Evolutionary conservation across 2,888 invertebrate genomes (phyloP), one percentile per base, ranked within the genome.

Genomic region (Chymomyza caudatula): DNA sequence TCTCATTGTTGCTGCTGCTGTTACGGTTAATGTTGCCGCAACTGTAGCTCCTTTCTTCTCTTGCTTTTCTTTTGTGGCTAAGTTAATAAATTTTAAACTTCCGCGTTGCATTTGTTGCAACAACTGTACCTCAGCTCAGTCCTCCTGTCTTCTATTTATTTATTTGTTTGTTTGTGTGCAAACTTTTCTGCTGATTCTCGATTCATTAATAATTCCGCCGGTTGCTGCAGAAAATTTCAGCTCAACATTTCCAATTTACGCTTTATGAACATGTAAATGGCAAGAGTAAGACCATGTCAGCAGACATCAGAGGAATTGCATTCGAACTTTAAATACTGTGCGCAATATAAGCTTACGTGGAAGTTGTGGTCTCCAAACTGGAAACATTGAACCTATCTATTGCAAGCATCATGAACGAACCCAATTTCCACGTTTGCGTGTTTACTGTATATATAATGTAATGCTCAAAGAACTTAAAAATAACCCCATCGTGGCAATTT

Each of bases 201-300:
- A 86, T 86, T 86, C 74, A 81, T 86, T 81, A 86, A 78, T 86
- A 81, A 81, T 84, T 83, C 20, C 54, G 49, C 37, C 58, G 57
- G 60, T 55, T 23, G 4, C 29, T n/a, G 60, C 52, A 23, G 60
- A 63, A 61, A 67, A 51, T 69, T 69, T 64, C 73, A 53, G 63
- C 78, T 76, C 63, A 71, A 76, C n/a, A 74, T 78, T 72, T 76
- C 65, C 81, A 80, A 72, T 76, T 84, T 78, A 71, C 78, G 76
- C 84, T 86, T 84, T 69, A 67, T 66, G 70, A 84, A 73, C 81
- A 84, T 80, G n/a, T n/a, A n/a, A n/a, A n/a, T n/a, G n/a, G n/a
- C n/a, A n/a, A n/a, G n/a, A n/a, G n/a, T n/a, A n/a, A n/a, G n/a
- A n/a, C n/a, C n/a, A n/a, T n/a, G n/a, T n/a, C n/a, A n/a, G n/a